These are phyloP conservation scores for Synanthedon vespiformis DNA, from an alignment of 2,888 invertebrate species.

Conservation along the genomic window DNA sequence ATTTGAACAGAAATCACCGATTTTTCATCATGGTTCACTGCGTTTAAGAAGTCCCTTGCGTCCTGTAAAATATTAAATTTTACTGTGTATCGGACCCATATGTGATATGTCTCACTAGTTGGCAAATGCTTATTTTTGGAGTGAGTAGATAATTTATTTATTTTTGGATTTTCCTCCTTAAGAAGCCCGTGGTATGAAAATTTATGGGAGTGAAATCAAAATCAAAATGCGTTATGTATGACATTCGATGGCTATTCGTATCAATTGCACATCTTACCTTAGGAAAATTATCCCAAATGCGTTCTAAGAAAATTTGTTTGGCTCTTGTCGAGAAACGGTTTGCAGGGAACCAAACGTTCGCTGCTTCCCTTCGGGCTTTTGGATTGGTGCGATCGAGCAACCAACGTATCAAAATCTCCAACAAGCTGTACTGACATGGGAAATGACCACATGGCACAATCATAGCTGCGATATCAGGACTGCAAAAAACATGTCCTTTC, in stretches of 20 bases:
- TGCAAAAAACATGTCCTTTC: too few relatives aligned
- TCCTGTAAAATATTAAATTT: slow-evolving; percentile 23
- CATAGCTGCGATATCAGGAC: too few relatives aligned
- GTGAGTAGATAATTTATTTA: too few relatives aligned
- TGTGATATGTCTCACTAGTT: too few relatives aligned
- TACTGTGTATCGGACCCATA: too few relatives aligned
- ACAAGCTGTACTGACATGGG: slow-evolving; percentile 29
- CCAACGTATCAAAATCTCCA: slow-evolving; percentile 48
- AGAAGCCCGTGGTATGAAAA: too few relatives aligned
- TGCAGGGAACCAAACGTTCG: slow-evolving; percentile 34
- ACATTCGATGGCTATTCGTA: too few relatives aligned
- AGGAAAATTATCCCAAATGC: slow-evolving; percentile 35
- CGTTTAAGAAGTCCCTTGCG: slow-evolving; percentile 43
- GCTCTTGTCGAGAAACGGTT: slow-evolving; percentile 14
- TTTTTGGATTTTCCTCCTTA: too few relatives aligned
- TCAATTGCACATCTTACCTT: slow-evolving; percentile 16
- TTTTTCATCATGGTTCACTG: slow-evolving; percentile 23
- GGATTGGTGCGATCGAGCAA: slow-evolving; percentile 30
- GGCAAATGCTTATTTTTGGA: too few relatives aligned
- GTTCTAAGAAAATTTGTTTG: slow-evolving; percentile 30
- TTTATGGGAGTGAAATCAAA: too few relatives aligned
- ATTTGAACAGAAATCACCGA: slow-evolving; percentile 26
- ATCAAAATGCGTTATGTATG: too few relatives aligned
- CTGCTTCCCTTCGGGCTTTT: slow-evolving; percentile 19
- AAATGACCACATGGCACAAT: slow-evolving; percentile 24